A percentile compares a stretch with the other conserved stretches of the same genome.
These are phyloP conservation scores for Serrognathus titanus DNA, from an alignment of 2,888 invertebrate species.

Conservation along the genomic window DNA sequence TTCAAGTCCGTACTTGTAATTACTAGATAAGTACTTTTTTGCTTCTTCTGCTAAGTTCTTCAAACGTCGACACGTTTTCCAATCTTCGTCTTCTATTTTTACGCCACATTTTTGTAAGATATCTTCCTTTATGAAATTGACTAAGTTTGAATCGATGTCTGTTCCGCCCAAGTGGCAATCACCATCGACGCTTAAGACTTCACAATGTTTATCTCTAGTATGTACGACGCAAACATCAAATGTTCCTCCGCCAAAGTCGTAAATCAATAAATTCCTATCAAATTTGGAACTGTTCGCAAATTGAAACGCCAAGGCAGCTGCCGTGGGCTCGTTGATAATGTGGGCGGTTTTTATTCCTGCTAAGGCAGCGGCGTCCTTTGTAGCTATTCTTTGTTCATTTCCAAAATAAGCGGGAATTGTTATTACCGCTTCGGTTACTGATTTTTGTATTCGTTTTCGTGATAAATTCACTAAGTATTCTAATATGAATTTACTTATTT, in stretches of 20 bases:
- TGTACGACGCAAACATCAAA: conserved; percentile 31
- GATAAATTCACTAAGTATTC: conserved; percentile 21
- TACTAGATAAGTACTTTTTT: conserved; percentile 14
- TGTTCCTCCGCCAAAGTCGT: conserved; percentile 33
- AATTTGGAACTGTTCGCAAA: conserved; percentile 18
- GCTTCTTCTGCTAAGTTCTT: conserved; percentile 24
- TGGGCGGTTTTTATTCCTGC: conserved; percentile 28
- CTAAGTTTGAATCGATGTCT: conserved; percentile 29
- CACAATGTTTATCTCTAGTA: conserved; percentile 14
- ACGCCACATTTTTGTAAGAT: conserved; percentile 20
- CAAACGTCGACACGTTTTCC: conserved; percentile 13
- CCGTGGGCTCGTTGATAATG: conserved; percentile 31
- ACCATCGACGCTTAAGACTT: conserved; percentile 28
- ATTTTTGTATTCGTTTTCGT: conserved; percentile 18
- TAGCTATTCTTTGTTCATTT: conserved; percentile 30
- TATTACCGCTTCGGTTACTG: conserved; percentile 26
- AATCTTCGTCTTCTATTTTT: conserved; percentile 15
- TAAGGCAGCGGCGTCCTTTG: conserved; percentile 28
- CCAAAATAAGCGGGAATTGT: conserved; percentile 36
- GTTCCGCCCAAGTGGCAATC: conserved; percentile 33
- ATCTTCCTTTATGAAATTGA: conserved; percentile 19
- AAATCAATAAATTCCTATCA: conserved; percentile 25
- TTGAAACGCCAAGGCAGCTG: conserved; percentile 29
- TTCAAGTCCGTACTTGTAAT: background rate
- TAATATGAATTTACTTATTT: conserved; percentile 26